Conservation (phyloP, 1,140 invertebrate genomes). For the Euwallacea fornicatus region DNA sequence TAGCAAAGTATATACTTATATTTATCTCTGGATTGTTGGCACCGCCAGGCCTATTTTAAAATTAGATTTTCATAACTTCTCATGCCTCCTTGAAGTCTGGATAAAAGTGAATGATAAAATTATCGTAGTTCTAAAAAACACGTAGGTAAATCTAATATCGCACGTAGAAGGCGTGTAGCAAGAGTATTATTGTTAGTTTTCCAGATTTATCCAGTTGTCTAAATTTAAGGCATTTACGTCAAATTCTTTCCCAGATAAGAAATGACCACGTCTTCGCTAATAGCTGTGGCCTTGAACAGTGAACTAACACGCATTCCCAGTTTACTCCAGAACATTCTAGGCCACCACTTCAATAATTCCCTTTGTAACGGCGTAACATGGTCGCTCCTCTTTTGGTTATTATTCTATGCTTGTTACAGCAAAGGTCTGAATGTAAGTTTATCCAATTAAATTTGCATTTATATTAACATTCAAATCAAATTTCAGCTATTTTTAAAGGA, state of each 20-base stretch:
- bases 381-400: constrained; percentile 8
- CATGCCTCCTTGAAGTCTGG: too few relatives aligned
- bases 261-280: neutral
- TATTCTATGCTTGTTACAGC: neutral
- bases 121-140: neutral
- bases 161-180: neutral
- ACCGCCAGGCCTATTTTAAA: too few relatives aligned
- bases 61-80: too few relatives aligned
- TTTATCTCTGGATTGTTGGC: too few relatives aligned
- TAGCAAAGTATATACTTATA: too few relatives aligned
- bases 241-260: neutral
- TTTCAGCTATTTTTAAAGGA: constrained; percentile 13
- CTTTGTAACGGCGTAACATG: constrained; percentile 12
- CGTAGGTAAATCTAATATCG: neutral
- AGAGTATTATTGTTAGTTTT: neutral
- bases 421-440: constrained; percentile 11
- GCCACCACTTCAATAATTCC: neutral
- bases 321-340: neutral
- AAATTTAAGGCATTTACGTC: neutral
- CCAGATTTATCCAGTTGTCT: neutral
- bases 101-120: neutral
- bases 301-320: constrained; percentile 13
- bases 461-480: neutral
- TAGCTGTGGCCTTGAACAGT: neutral
- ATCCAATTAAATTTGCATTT: neutral